Evolutionary conservation across 2,113 vertebrate genomes (phyloP), one percentile per base, ranked within the genome.

Genomic region (Engystomops pustulosus): DNA sequence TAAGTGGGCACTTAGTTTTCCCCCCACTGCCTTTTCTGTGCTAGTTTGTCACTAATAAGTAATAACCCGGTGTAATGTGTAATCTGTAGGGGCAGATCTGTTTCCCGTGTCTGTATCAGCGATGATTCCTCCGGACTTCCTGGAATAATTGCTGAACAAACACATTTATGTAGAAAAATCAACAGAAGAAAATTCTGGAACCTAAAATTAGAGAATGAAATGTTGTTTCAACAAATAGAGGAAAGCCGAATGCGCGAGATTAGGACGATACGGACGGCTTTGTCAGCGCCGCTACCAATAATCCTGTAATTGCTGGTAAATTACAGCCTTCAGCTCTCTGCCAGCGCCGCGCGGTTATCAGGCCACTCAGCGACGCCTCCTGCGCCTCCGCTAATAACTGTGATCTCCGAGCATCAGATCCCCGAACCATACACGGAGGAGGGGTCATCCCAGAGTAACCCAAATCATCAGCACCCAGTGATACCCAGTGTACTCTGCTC

Each of bases 291-390:
- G 12, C 86, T 88, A 75, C 76, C 74, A 70, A 87, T 68, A 84
- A 45, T 38, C 82, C 32, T 80, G n/a, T 84, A 85, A 87, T 87
- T 87, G 80, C 71, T 80, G 27, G 68, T 47, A 88, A 89, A 89
- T 87, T 87, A 88, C 67, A 84, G 78, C 86, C 86, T 88, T 84
- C 45, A 47, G 62, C 77, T 87, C 32, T 86, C 88, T 81, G 44
- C n/a, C 14, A 30, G 81, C 80, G 86, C 86, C 84, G 79, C 53
- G 82, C 79, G 81, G 68, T 41, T 32, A 86, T 84, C 85, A 82
- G 69, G 70, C 84, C 86, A 68, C 85, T 79, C 20, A 30, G 38
- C 38, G 47, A 44, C 68, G 27, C 41, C 27, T 47, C 12, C 83
- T 27, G 83, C 18, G 25, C 30, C 14, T 30, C 18, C 1, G 38